Base-by-base conservation (phyloP, 2,888 invertebrate species). In the Agyllia agylla region DNA sequence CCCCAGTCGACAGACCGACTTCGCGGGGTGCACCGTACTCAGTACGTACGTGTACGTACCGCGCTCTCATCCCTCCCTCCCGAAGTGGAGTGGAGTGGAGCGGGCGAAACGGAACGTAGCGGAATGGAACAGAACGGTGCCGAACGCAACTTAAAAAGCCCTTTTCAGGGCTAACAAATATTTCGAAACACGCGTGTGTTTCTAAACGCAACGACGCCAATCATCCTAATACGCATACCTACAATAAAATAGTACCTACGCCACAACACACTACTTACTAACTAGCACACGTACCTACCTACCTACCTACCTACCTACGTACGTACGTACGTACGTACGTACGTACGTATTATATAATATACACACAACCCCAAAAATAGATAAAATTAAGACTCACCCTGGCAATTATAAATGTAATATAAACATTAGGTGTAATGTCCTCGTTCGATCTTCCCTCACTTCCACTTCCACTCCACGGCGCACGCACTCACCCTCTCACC, bases 91-190 rank as follows among this genome's bases (percentile, higher is more conserved):
- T 1, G 35, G 6, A 35, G 35, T 5, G 35, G 35, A 35, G 35
- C 35, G 35, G 35, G 11, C 49, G 49, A 49, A 49, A 49, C 5
- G 31, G 42, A 78, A 27, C 27, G 27, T 27, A 35, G 5, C 6
- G 35, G 6, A 35, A 11, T 2, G 49, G n/a, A 57, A 70, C 27
- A 27, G 49, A 73, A 6, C 75, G 83, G 73, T 38, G 70, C 77
- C 75, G 31, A 77, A 64, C 80, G 80, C 49, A 49, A 49, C 31
- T 38, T 83, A 80, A 87, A 90, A 75, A 92, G 92, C 92, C 93
- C 93, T 92, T 92, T 91, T 92, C 92, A 92, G 92, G 91, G 92
- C 91, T 92, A 92, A 91, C 91, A 92, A 31, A 80, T 31, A 30
- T n/a, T 57, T 80, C 80, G 80, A 31, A 24, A 86, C 79, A 15